These are phyloP conservation scores for Teleogryllus occipitalis DNA, from an alignment of 1,140 invertebrate species.

Conservation along the genomic window DNA sequence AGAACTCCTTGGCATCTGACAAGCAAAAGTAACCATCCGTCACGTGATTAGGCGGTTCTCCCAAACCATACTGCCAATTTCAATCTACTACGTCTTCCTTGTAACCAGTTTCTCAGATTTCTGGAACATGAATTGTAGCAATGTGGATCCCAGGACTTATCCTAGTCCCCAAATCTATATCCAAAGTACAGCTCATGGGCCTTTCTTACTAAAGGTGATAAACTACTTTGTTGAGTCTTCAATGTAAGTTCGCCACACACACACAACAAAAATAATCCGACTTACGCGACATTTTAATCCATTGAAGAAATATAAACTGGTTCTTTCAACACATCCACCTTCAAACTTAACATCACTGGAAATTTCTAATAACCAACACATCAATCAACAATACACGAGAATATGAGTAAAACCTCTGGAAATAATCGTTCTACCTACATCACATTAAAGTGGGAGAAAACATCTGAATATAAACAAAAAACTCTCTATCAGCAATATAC, in stretches of 20 bases:
- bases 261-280: constrained; percentile 13
- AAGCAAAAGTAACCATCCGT: constrained; percentile 30
- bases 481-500: constrained; percentile 10
- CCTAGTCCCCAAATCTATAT: constrained; percentile 21
- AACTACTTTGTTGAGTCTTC: constrained; percentile 15
- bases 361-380: background rate
- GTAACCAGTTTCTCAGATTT: constrained; percentile 17
- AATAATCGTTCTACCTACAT: no score
- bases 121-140: constrained; percentile 26
- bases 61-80: constrained; percentile 27
- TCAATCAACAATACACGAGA: no score
- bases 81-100: background rate
- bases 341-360: constrained; percentile 6
- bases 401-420: no score
- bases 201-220: constrained; percentile 13
- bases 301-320: background rate
- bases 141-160: constrained; percentile 27
- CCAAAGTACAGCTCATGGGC: constrained; percentile 15
- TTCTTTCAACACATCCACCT: constrained; percentile 12
- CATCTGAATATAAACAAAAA: no score
- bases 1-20: constrained; percentile 22
- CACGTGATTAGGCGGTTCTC: constrained; percentile 26
- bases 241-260: constrained; percentile 18
- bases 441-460: no score
- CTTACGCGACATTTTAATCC: constrained; percentile 8